Evolutionary conservation across 2,888 invertebrate genomes (phyloP).

Genomic region (Allacma fusca): DNA sequence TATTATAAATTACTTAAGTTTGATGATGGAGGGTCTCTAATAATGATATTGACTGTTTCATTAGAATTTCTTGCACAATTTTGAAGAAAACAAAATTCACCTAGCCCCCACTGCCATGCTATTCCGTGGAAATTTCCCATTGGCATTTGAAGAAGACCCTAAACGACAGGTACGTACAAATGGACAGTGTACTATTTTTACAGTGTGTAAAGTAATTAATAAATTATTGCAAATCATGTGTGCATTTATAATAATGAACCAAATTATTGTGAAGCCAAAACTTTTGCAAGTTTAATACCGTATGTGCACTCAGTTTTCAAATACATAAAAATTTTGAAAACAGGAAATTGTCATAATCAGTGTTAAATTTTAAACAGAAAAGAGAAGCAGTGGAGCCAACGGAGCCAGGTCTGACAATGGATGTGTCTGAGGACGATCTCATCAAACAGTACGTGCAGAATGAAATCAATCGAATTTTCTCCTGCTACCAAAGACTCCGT

Average conservation of each 20-base stretch:
- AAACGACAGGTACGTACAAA: background rate
- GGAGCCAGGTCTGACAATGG: conserved; percentile 8
- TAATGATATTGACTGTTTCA: conserved; percentile 7
- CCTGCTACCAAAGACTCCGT: conserved; percentile 37
- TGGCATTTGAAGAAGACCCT: conserved; percentile 4
- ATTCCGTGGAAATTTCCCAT: conserved; percentile 20
- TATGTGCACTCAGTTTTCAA: too few species aligned
- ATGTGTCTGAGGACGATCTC: conserved; percentile 8
- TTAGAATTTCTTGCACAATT: conserved; percentile 31
- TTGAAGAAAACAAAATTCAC: conserved; percentile 14
- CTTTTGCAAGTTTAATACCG: too few species aligned
- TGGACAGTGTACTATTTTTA: too few species aligned
- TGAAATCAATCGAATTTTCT: conserved; percentile 38
- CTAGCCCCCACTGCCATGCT: conserved; percentile 13
- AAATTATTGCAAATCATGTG: too few species aligned
- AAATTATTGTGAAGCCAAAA: too few species aligned
- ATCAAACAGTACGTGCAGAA: conserved; percentile 19
- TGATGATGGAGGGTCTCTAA: background rate
- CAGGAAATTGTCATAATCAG: background rate
- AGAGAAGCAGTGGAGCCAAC: conserved; percentile 4
- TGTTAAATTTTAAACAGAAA: conserved; percentile 6
- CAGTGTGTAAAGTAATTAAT: background rate
- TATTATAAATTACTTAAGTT: too few species aligned
- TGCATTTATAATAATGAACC: too few species aligned
- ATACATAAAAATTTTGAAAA: too few species aligned